A percentile compares a stretch with the other conserved stretches of the same genome.
These are phyloP conservation scores for Crematogaster levior DNA, from an alignment of 2,888 invertebrate species.

Conservation along the genomic window DNA sequence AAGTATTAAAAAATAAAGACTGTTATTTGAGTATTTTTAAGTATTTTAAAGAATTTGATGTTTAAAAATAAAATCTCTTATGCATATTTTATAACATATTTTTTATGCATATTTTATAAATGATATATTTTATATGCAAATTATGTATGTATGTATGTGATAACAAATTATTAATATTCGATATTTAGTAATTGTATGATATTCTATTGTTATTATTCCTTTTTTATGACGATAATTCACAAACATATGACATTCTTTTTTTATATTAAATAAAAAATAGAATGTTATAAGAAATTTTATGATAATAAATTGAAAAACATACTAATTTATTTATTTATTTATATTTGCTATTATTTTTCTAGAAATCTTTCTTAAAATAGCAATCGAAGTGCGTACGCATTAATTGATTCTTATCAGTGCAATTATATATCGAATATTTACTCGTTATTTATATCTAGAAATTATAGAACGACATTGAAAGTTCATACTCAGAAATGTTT, in stretches of 20 bases:
- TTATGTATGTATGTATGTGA: background rate
- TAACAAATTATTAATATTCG: background rate
- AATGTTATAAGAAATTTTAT: background rate
- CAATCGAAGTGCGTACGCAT: background rate
- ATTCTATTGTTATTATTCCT: background rate
- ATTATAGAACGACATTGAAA: background rate
- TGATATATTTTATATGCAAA: constrained; percentile 1
- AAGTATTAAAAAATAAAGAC: background rate
- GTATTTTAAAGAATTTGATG: background rate
- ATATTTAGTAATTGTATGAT: background rate
- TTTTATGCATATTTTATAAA: background rate
- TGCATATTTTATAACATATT: background rate
- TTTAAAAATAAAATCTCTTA: background rate
- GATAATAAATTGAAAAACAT: background rate
- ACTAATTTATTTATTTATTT: background rate
- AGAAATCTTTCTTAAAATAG: background rate
- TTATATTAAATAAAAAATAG: background rate
- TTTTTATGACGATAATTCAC: background rate
- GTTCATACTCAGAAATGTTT: background rate
- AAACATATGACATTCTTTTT: background rate
- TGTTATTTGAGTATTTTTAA: background rate
- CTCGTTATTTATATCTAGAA: background rate
- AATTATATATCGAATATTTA: background rate
- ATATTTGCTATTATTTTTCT: background rate
- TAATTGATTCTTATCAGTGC: background rate